phyloP scores from a whole-genome alignment of 2,888 invertebrate genomes.

The Sialis lutaria region DNA sequence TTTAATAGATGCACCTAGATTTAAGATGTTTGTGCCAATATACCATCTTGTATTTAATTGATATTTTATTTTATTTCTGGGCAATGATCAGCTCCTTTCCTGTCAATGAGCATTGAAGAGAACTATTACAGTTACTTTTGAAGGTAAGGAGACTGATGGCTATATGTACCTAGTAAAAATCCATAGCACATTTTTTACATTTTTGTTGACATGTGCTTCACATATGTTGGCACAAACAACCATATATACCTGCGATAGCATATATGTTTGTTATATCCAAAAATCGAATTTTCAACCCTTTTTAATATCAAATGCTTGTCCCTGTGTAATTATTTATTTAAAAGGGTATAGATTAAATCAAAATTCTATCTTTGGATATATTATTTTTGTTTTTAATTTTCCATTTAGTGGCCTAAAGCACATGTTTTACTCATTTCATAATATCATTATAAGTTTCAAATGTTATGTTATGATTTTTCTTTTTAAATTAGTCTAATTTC shows the following conservation, averaged over 20 bases:
- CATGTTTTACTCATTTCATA: not conserved
- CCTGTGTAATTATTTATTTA: no score
- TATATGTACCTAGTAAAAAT: not conserved
- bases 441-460: not conserved
- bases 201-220: not conserved
- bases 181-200: not conserved
- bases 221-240: constrained; percentile 5
- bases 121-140: constrained; percentile 5
- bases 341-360: no score
- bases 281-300: no score
- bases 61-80: constrained; percentile 6
- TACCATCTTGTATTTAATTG: constrained; percentile 3
- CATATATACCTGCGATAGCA: not conserved
- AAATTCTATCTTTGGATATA: not conserved
- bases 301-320: no score
- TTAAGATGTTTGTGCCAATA: constrained; percentile 5
- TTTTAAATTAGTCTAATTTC: no score
- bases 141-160: constrained; percentile 7
- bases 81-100: constrained; percentile 7
- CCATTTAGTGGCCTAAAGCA: not conserved
- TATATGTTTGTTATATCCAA: no score
- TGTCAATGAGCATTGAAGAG: constrained; percentile 7
- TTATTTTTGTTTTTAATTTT: not conserved
- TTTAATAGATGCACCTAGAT: no score
- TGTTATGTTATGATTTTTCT: no score